These are phyloP conservation scores for Lagothrix lagotricha DNA, from an alignment of 2,797 vertebrate genomes.

Conservation along the genomic window DNA sequence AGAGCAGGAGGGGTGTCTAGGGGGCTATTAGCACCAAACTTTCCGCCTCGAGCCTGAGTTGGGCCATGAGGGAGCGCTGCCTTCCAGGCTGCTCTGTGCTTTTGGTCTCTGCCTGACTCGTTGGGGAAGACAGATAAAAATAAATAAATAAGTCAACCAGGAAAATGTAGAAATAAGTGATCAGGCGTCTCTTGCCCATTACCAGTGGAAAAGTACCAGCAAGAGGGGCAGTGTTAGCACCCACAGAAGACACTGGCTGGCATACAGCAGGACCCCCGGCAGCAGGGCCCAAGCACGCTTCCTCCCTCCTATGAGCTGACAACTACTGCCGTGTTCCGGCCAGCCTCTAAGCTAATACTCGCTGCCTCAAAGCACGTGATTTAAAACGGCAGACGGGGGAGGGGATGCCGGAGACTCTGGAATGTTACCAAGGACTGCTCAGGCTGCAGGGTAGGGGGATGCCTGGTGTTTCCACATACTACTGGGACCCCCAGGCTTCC, in stretches of 20 bases:
- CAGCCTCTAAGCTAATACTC: neutral
- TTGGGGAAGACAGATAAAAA: constrained; percentile 63
- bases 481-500: neutral
- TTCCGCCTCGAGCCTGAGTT: neutral
- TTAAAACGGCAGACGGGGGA: neutral
- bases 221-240: neutral
- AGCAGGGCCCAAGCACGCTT: neutral
- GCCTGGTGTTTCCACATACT: neutral
- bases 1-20: neutral
- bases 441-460: neutral
- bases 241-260: constrained; percentile 36
- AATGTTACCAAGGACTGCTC: neutral
- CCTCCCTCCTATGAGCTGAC: neutral
- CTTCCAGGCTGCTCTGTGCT: neutral
- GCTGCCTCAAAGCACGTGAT: neutral
- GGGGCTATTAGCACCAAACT: constrained; percentile 3
- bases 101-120: constrained; percentile 17
- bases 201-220: constrained; percentile 57
- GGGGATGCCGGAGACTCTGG: neutral
- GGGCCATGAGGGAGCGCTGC: neutral
- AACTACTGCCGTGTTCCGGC: neutral
- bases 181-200: constrained; percentile 11
- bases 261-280: neutral
- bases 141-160: constrained; percentile 69
- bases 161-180: constrained; percentile 52